Evolutionary conservation across 92 coral and sea anemone species (phyloP), one percentile per base, ranked within the genome.

Genomic region (Siderastrea radians): DNA sequence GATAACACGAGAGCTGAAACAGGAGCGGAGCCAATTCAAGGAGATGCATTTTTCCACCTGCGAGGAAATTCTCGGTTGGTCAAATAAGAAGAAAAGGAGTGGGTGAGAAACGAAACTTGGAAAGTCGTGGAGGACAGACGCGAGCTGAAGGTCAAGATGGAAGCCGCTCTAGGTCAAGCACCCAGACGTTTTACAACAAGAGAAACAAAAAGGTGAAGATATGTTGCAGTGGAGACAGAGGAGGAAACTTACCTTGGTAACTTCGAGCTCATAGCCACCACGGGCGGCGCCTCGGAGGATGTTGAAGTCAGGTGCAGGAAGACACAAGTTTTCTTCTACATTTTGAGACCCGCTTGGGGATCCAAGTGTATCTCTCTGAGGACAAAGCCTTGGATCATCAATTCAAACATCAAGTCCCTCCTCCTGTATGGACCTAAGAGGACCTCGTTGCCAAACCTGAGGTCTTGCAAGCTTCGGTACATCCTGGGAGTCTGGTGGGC

Each of bases 61-160:
- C 7, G 74, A 79, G 59, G 19, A 65, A 53, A 57, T 79, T 14
- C 84, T 79, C 43, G 73, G 54, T 63, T 65, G 72, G 76, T 66
- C 54, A 80, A 66, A n/a, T 14, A 50, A 14, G 71, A 67, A 7
- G 1, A 45, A 59, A 80, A 80, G 46, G 45, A 10, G 4, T 65
- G 75, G 85, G 58, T 58, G 65, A 75, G 80, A 15, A 69, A 69
- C n/a, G 49, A 9, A 50, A 7, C 86, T 52, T 82, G 78, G 64
- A 82, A 26, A 71, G 15, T 71, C 7, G 81, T 83, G 1, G 87
- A 69, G 43, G 13, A 70, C 81, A 83, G 81, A 44, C 71, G 54
- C 13, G 68, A 71, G 57, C 65, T 83, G 48, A 83, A 83, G 50
- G 55, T 10, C 67, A 83, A 72, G 80, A 5, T 83, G 17, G 68